phyloP scores from a whole-genome alignment of 2,797 vertebrate species.

The Crax fasciolata region DNA sequence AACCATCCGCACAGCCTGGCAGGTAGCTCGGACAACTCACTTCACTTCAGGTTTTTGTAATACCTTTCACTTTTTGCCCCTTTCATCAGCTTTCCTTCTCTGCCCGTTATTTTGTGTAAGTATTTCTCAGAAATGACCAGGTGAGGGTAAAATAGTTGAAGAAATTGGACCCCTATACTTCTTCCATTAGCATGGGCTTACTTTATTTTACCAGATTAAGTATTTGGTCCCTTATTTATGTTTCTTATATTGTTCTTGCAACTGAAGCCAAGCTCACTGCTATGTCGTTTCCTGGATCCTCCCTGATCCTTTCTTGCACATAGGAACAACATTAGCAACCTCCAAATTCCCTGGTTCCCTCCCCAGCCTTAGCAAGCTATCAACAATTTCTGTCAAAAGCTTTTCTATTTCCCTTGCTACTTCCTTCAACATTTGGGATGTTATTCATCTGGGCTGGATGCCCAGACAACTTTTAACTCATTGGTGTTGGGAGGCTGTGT shows the following conservation, averaged over 20 bases:
- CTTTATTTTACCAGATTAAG: conserved; percentile 34
- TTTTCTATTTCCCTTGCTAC: conserved; percentile 83
- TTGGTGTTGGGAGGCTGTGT: conserved; percentile 74
- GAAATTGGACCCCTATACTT: neutral
- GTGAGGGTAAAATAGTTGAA: neutral
- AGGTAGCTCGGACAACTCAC: neutral
- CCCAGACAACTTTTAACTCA: conserved; percentile 83
- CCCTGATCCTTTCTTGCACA: conserved; percentile 70
- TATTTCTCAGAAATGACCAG: neutral
- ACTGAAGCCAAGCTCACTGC: conserved; percentile 60
- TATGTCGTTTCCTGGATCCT: conserved; percentile 58
- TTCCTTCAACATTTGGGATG: conserved; percentile 82
- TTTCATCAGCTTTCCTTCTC: neutral
- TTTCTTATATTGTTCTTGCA: conserved; percentile 62
- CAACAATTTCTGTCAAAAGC: conserved; percentile 84
- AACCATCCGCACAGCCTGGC: neutral
- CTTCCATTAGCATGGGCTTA: neutral
- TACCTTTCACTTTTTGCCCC: neutral
- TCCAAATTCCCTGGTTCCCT: conserved; percentile 81
- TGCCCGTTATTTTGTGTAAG: neutral
- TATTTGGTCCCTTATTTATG: conserved; percentile 25
- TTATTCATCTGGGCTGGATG: conserved; percentile 82
- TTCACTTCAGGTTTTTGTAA: neutral
- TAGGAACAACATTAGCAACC: conserved; percentile 76
- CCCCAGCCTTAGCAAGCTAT: conserved; percentile 79